Percentiles rank a stretch among this genome's conserved stretches.
Conservation (phyloP, 2,888 invertebrate species). For the Cataglyphis rosenhaueri region DNA sequence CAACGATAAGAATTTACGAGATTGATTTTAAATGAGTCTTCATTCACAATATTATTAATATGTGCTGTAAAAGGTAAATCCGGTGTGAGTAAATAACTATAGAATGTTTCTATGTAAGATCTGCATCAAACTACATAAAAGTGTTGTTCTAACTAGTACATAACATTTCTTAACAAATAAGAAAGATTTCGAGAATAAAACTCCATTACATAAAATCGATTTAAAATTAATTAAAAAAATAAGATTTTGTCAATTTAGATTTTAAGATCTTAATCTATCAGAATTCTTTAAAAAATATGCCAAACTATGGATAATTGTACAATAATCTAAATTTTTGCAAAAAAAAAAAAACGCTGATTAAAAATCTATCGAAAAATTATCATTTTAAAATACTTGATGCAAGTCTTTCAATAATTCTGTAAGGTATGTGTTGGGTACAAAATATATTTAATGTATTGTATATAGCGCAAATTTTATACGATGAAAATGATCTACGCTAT, state of each 20-base stretch:
- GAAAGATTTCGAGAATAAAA: neutral
- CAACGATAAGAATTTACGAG: slow-evolving; percentile 67
- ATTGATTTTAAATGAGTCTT: neutral
- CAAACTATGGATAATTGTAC: neutral
- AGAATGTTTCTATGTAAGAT: neutral
- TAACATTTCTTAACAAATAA: neutral
- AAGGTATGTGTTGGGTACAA: neutral
- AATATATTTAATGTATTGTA: slow-evolving; percentile 27
- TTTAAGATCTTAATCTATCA: neutral
- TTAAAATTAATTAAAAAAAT: neutral
- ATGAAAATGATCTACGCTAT: neutral
- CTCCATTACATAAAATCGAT: slow-evolving; percentile 2
- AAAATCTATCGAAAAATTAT: neutral
- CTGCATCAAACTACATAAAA: slow-evolving; percentile 20
- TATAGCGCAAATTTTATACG: slow-evolving; percentile 4
- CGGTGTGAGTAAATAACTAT: slow-evolving; percentile 1
- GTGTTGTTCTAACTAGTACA: neutral
- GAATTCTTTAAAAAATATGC: neutral
- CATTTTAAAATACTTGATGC: slow-evolving; percentile 19
- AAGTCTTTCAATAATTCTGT: slow-evolving; percentile 7
- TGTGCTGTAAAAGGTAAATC: neutral
- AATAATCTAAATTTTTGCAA: neutral
- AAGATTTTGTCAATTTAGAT: neutral
- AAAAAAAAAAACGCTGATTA: neutral
- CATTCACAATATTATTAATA: neutral